Evolutionary conservation across 2,113 vertebrate genomes (phyloP).

Genomic region (Myotis lucifugus): DNA sequence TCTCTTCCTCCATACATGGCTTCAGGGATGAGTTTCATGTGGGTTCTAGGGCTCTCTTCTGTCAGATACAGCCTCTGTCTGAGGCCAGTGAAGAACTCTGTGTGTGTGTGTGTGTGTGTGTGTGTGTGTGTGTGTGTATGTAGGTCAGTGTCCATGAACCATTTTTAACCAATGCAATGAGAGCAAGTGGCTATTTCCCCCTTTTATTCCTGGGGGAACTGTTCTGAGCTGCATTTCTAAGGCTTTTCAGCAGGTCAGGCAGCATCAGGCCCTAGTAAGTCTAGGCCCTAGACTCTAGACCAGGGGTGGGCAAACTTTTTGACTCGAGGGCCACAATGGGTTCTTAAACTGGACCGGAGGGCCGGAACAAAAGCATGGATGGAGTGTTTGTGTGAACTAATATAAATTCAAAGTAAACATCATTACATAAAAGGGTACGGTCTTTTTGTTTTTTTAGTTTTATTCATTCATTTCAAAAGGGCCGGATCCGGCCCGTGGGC

Average conservation of each 20-base stretch:
- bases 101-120: not conserved
- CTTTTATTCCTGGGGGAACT: not conserved
- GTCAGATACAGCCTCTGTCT: not conserved
- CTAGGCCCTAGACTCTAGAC: no score
- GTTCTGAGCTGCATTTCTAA: not conserved
- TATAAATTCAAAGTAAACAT: no score
- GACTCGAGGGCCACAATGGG: no score
- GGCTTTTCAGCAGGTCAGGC: not conserved
- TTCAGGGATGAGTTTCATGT: not conserved
- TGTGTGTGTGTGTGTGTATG: no score
- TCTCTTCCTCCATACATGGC: not conserved
- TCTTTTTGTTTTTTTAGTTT: no score
- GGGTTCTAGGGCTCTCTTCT: not conserved
- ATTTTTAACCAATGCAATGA: not conserved
- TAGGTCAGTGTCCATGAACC: fast-evolving
- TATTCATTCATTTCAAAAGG: no score
- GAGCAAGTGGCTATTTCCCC: not conserved
- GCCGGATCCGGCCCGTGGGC: no score
- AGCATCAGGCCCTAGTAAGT: not conserved
- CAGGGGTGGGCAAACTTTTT: no score
- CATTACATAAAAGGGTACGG: no score
- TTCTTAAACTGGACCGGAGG: no score
- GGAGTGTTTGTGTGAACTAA: no score
- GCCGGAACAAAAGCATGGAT: no score
- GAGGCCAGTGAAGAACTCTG: not conserved